phyloP scores from a whole-genome alignment of 2,888 invertebrate genomes.

The Philereme vetulata region DNA sequence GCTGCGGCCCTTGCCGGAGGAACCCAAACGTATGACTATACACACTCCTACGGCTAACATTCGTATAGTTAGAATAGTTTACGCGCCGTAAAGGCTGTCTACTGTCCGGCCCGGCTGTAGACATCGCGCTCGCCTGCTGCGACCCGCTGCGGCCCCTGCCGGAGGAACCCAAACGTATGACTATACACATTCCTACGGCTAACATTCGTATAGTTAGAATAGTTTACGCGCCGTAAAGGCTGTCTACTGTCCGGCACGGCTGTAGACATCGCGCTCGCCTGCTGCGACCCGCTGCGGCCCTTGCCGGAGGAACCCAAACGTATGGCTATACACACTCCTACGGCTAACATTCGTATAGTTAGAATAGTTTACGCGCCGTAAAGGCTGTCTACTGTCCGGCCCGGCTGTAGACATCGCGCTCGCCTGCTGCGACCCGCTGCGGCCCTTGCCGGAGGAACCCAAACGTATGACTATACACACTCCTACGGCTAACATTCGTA shows the following conservation, averaged over 20 bases:
- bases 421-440: constrained; percentile 85
- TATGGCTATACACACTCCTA: constrained; percentile 1
- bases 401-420: constrained; percentile 82
- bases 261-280: constrained; percentile 82
- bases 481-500: constrained; percentile 6
- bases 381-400: constrained; percentile 78
- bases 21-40: constrained; percentile 52
- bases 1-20: constrained; percentile 87
- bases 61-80: constrained; percentile 16
- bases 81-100: constrained; percentile 62
- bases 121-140: constrained; percentile 83
- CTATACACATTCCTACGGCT: constrained; percentile 1
- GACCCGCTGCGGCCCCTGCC: constrained; percentile 87
- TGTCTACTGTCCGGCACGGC: constrained; percentile 80
- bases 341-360: constrained; percentile 12
- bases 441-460: constrained; percentile 87
- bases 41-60: constrained; percentile 5
- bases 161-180: constrained; percentile 79
- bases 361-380: constrained; percentile 21
- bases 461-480: constrained; percentile 16
- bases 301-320: constrained; percentile 84
- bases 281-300: constrained; percentile 87
- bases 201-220: constrained; percentile 16
- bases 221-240: constrained; percentile 47
- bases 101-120: constrained; percentile 80